Base-by-base conservation (phyloP, 2,797 vertebrate species). In the Oryzias sinensis region DNA sequence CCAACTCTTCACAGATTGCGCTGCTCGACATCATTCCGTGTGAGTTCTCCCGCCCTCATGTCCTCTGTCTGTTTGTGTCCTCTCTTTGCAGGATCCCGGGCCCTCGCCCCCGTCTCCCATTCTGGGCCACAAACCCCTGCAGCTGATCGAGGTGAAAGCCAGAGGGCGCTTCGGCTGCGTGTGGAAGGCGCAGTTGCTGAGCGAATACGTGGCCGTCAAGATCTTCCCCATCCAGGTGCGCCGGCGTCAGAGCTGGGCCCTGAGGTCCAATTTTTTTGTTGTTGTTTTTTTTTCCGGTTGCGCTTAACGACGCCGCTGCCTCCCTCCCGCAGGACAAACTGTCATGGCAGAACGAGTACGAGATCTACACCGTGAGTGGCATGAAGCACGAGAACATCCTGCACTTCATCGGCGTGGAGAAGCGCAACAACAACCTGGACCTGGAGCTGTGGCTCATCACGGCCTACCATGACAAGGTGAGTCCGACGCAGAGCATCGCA, bases 261-360 rank as follows among this genome's bases (percentile, higher is more conserved):
- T 11, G 9, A 37, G 33, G 33, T 37, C 33, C 9, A 9, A 37
- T 1, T 6, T 6, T 29, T 6, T 29, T 6, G 5, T 6, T 29
- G 0, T 29, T 29, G 6, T 1, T 11, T 37, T 8, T 22, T 33
- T 11, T 33, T 18, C 18, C 29, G 11, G 33, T 37, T 37, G 9
- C 9, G 9, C 3, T 22, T 37, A 37, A 37, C 9, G 8, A 37
- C 9, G 0, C 2, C 3, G 20, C 20, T 22, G 20, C 33, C 9
- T 42, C 27, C 42, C 48, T 42, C 17, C 13, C 59, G 11, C 77
- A 98, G 97, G 96, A 99, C 86, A 99, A 97, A 68, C 94, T 95
- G 76, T 98, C 97, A 0, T 99, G 97, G 97, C 97, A 98, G 90
- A 98, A 98, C 24, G 97, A 99, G 77, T 98, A 97, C 3, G 96